phyloP scores from a whole-genome alignment of 2,113 vertebrate genomes.

The Arvicanthis niloticus region DNA sequence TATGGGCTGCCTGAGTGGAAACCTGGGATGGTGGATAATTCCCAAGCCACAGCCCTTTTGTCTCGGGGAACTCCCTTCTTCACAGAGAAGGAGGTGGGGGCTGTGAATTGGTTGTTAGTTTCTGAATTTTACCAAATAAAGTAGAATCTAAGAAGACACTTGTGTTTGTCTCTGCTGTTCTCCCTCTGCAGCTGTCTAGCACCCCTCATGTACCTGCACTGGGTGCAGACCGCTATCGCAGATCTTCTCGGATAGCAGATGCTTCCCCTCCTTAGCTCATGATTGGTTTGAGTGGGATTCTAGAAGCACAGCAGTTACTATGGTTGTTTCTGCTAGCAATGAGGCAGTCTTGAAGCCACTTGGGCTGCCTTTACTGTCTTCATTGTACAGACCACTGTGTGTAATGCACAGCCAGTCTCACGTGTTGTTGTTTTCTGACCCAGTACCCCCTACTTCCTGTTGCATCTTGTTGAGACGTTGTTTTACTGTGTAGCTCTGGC shows the following conservation, averaged over 20 bases:
- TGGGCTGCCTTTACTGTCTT: neutral
- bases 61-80: slow-evolving; percentile 62
- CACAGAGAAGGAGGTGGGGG: slow-evolving; percentile 71
- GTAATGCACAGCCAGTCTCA: neutral
- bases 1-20: slow-evolving; percentile 5
- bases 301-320: neutral
- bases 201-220: too few relatives aligned
- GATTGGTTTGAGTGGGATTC: neutral
- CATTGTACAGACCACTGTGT: neutral
- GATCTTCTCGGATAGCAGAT: neutral
- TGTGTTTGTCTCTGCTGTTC: neutral
- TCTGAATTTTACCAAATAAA: slow-evolving; percentile 91
- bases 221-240: neutral
- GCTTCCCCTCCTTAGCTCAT: neutral
- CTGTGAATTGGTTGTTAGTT: slow-evolving; percentile 78
- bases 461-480: neutral
- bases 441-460: neutral
- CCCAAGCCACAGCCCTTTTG: slow-evolving; percentile 53
- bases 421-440: neutral
- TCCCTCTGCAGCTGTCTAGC: neutral
- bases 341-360: neutral
- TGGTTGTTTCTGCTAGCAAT: neutral
- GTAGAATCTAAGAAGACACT: slow-evolving; percentile 85
- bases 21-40: slow-evolving; percentile 51
- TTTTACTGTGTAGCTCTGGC: neutral